phyloP scores from a whole-genome alignment of 2,888 invertebrate genomes.

The Zygaena filipendulae region DNA sequence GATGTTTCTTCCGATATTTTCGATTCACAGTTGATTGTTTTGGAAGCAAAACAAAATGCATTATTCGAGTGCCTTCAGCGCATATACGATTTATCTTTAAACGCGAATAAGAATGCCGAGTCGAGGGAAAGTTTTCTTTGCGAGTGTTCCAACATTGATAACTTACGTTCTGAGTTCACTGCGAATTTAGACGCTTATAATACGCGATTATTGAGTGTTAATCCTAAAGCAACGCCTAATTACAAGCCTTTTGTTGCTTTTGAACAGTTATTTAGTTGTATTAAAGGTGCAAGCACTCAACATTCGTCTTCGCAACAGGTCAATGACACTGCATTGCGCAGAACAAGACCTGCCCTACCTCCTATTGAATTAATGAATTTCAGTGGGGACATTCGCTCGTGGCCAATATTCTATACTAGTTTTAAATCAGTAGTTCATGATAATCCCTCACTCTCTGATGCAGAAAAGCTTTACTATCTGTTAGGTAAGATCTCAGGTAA shows the following conservation, averaged over 20 bases:
- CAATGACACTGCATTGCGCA: background rate
- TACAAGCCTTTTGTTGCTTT: constrained; percentile 2
- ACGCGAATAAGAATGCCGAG: background rate
- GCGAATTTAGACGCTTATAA: too few species aligned
- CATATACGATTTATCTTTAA: background rate
- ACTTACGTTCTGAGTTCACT: constrained; percentile 3
- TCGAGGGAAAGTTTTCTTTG: background rate
- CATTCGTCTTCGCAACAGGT: background rate
- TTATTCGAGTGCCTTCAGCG: too few species aligned
- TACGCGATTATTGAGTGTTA: background rate
- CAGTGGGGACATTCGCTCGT: too few species aligned
- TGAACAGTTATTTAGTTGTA: constrained; percentile 2
- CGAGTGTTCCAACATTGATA: constrained; percentile 1
- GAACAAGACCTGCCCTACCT: too few species aligned
- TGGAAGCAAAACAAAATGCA: too few species aligned
- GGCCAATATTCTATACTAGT: background rate
- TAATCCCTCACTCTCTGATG: background rate
- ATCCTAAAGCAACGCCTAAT: constrained; percentile 1
- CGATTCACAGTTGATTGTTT: too few species aligned
- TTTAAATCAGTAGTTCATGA: background rate
- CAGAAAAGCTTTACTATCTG: constrained; percentile 2
- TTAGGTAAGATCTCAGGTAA: constrained; percentile 1
- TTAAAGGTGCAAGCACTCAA: constrained; percentile 1
- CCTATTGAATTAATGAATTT: too few species aligned
- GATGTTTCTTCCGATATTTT: too few species aligned